These are phyloP conservation scores for Calcarius lapponicus DNA, from an alignment of 2,797 vertebrate genomes.

Conservation along the genomic window DNA sequence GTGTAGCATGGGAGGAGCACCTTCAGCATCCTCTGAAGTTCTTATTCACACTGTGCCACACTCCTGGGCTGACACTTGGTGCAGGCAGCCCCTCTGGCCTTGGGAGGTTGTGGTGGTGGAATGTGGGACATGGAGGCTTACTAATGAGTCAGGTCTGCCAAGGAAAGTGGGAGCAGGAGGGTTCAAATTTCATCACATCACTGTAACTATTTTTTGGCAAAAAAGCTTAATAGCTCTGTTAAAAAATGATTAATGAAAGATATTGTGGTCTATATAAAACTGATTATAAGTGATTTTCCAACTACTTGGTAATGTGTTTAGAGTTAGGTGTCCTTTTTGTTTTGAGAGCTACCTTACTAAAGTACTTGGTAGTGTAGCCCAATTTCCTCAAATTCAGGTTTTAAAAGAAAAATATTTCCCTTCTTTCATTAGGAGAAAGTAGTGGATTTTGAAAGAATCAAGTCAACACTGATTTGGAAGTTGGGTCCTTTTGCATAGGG, in stretches of 20 bases:
- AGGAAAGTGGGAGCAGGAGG: background rate
- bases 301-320: background rate
- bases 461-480: background rate
- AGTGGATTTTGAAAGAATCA: background rate
- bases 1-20: background rate
- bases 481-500: background rate
- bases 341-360: background rate
- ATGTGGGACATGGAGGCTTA: fast-evolving
- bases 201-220: background rate
- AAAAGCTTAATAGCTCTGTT: background rate
- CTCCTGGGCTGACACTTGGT: fast-evolving
- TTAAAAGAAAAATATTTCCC: background rate
- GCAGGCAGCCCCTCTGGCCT: background rate
- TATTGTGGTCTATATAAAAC: background rate
- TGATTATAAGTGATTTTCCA: background rate
- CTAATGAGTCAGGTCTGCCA: background rate
- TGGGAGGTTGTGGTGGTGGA: background rate
- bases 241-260: background rate
- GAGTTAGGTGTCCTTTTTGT: background rate
- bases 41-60: background rate
- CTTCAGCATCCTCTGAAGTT: background rate
- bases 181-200: background rate
- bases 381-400: background rate
- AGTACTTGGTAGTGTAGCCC: background rate
- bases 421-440: background rate